These are phyloP conservation scores for Philonicus albiceps DNA, from an alignment of 2,888 invertebrate species.

Conservation along the genomic window DNA sequence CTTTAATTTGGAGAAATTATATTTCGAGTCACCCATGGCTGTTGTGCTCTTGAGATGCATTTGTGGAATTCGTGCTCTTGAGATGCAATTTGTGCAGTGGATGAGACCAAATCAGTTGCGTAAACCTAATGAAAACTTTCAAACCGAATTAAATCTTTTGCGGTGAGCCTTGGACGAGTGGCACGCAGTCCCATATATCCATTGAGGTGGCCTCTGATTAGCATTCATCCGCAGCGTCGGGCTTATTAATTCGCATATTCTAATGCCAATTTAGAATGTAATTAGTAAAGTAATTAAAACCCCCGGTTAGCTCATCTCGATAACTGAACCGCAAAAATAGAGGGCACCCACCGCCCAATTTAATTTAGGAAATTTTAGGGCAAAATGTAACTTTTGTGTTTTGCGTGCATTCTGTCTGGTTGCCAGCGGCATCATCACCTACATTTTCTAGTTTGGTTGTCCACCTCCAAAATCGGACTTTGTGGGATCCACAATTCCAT, in stretches of 20 bases:
- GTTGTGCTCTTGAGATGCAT: background rate
- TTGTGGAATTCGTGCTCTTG: background rate
- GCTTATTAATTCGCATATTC: background rate
- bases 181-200: background rate
- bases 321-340: background rate
- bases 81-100: background rate
- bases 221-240: background rate
- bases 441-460: background rate
- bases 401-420: background rate
- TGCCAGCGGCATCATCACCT: background rate
- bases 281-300: background rate
- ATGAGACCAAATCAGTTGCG: background rate
- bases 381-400: background rate
- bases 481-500: background rate
- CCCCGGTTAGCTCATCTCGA: background rate
- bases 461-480: background rate
- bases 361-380: background rate
- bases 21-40: background rate
- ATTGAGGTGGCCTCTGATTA: background rate
- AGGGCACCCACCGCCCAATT: background rate
- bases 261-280: background rate
- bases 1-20: background rate
- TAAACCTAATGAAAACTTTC: background rate
- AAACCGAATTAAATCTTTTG: background rate
- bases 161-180: background rate